A percentile compares a stretch with the other conserved stretches of the same genome.
phyloP scores from a whole-genome alignment of 2,113 vertebrate species.

The Myotis brandtii region DNA sequence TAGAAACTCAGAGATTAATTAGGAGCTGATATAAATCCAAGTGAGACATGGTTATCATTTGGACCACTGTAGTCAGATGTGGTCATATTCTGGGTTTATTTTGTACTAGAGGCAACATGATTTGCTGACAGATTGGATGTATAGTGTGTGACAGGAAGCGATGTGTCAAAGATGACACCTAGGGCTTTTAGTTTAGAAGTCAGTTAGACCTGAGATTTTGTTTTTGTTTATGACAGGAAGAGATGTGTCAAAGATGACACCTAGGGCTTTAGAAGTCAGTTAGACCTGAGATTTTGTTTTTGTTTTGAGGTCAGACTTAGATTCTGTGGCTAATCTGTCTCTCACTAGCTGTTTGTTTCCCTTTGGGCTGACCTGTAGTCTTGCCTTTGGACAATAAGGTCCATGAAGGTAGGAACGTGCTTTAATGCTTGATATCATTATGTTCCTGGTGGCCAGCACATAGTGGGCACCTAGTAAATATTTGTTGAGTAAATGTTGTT shows the following conservation, averaged over 20 bases:
- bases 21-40: background rate
- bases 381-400: background rate
- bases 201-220: background rate
- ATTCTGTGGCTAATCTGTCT: background rate
- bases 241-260: background rate
- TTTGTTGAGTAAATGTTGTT: background rate
- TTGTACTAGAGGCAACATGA: background rate
- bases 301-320: background rate
- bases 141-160: background rate
- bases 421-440: background rate
- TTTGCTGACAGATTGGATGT: background rate
- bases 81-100: background rate
- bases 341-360: background rate
- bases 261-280: background rate
- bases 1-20: background rate
- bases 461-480: background rate
- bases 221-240: background rate
- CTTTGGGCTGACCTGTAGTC: background rate
- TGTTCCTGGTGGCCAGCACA: background rate
- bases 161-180: background rate
- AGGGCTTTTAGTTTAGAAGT: background rate
- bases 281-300: background rate
- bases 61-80: background rate
- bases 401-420: background rate
- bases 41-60: background rate